Base-by-base conservation (phyloP, 2,888 invertebrate genomes). In the Meloe dianella region DNA sequence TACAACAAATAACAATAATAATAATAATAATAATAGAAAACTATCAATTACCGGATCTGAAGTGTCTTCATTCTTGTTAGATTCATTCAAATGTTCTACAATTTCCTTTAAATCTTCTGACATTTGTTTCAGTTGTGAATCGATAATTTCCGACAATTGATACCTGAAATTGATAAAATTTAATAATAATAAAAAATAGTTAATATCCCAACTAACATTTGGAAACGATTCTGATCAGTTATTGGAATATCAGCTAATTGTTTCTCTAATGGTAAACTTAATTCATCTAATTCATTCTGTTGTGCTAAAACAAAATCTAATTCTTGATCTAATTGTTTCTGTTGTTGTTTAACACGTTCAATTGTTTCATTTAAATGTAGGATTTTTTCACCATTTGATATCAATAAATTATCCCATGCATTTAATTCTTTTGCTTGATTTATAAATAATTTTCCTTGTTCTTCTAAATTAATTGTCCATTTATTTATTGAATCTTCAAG, bases 391-490 rank as follows among this genome's bases (percentile, higher is more conserved):
- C 96, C 96, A 81, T 97, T 97, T 27, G 91, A 89, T 64, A 96
- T 93, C 1, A 98, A 87, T 51, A 96, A 85, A 71, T 93, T 88
- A 81, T 98, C 98, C 97, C 98, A 98, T 0, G 95, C 94, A 83
- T 98, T 98, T 65, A 98, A 91, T 84, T 97, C 95, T 5, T 95
- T 94, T 0, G 97, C 97, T 82, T 97, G 97, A 82, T 95, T 94
- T 67, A 95, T 90, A 80, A 97, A 98, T 0, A 92, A 89, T 80
- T 93, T 93, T 80, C 97, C 97, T 80, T 97, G 96, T 73, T 96
- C 96, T 74, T 96, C 95, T 47, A 98, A 83, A 77, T 97, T 96
- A 0, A 93, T 82, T 0, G 93, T 95, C 96, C 97, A 98, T 83
- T 97, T 96, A 84, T 97, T 96, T 66, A 97, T 94, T 41, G 90